Evolutionary conservation across 2,888 invertebrate genomes (phyloP).

Genomic region (Drosophila mimetica): DNA sequence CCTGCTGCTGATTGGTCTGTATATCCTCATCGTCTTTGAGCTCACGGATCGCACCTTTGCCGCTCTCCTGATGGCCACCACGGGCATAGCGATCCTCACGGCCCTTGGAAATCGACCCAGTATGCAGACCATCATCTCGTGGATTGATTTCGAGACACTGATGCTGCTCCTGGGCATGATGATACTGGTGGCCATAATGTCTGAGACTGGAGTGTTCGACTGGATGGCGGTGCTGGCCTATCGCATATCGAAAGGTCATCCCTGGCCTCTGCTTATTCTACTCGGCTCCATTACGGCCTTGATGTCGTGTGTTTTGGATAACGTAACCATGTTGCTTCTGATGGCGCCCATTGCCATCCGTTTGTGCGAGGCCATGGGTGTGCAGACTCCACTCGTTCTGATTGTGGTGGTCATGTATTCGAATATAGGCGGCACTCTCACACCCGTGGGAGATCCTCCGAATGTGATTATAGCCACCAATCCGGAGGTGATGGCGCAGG

Average conservation of each 20-base stretch:
- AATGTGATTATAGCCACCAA: constrained; percentile 83
- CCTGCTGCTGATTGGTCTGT: constrained; percentile 89
- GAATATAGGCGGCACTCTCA: constrained; percentile 95
- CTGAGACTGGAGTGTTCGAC: constrained; percentile 92
- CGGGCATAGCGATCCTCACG: constrained; percentile 88
- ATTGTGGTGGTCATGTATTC: constrained; percentile 94
- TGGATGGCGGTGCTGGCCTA: constrained; percentile 89
- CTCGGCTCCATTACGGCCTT: constrained; percentile 89
- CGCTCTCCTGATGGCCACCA: constrained; percentile 85
- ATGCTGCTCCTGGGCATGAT: constrained; percentile 91
- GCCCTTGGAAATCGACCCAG: constrained; percentile 88
- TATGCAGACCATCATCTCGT: constrained; percentile 87
- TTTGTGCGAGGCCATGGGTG: constrained; percentile 93
- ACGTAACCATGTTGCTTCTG: constrained; percentile 90
- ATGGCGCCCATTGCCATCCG: constrained; percentile 91
- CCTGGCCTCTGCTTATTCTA: constrained; percentile 89
- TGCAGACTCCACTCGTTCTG: constrained; percentile 93
- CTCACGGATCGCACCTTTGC: constrained; percentile 86
- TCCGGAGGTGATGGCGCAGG: constrained; percentile 75
- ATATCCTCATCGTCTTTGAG: constrained; percentile 91
- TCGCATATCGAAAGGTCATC: constrained; percentile 88
- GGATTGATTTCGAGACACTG: constrained; percentile 90
- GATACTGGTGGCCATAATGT: constrained; percentile 90
- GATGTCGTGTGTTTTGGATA: constrained; percentile 90
- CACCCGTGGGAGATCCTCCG: constrained; percentile 96